Percentiles rank a stretch among this genome's conserved stretches.
These are phyloP conservation scores for Pygoscelis adeliae DNA, from an alignment of 2,113 vertebrate species.

Conservation along the genomic window DNA sequence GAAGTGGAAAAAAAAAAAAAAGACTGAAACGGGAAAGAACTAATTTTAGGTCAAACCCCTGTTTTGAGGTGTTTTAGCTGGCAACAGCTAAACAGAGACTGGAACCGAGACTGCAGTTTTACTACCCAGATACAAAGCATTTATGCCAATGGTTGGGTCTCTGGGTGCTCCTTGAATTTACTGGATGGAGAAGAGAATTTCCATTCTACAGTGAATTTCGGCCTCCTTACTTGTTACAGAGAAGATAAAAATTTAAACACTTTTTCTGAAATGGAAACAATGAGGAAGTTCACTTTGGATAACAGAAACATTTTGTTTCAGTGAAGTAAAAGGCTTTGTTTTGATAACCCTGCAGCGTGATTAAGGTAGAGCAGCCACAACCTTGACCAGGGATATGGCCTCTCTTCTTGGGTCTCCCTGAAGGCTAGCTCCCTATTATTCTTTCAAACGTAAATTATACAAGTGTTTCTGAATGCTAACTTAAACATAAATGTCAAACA, in stretches of 20 bases:
- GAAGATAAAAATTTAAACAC: background rate
- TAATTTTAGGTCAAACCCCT: background rate
- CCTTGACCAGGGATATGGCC: background rate
- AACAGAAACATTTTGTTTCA: background rate
- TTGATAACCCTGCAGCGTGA: fast-evolving
- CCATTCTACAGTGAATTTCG: background rate
- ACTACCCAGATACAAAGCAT: background rate
- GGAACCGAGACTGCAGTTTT: background rate
- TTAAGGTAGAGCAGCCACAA: background rate
- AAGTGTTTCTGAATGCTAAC: background rate
- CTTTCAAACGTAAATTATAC: background rate
- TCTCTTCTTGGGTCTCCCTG: background rate
- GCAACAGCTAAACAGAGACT: background rate
- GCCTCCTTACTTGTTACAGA: background rate
- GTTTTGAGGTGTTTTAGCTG: background rate
- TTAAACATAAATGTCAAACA: background rate
- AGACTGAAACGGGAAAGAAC: background rate
- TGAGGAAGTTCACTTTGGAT: background rate
- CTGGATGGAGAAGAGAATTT: background rate
- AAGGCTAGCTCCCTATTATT: background rate
- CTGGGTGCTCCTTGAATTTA: background rate
- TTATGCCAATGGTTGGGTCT: background rate
- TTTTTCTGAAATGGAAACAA: background rate
- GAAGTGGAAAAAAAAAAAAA: fast-evolving
- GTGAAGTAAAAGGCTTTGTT: background rate